These are phyloP conservation scores for Andrena trimmerana DNA, from an alignment of 2,888 invertebrate genomes.

Conservation along the genomic window DNA sequence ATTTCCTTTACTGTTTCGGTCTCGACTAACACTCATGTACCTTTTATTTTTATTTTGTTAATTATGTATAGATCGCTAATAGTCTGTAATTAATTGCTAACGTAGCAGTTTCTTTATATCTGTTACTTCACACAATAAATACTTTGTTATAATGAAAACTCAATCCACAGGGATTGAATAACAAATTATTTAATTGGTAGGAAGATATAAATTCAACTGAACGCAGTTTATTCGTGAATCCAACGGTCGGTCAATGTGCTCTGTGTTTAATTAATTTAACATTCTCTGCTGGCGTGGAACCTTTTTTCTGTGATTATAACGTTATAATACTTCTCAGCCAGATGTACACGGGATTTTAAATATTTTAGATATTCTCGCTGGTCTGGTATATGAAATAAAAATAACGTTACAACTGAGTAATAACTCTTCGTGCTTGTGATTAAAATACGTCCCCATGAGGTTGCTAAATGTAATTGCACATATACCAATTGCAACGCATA, in stretches of 20 bases:
- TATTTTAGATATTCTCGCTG: conserved; percentile 7
- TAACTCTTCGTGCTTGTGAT: conserved; percentile 18
- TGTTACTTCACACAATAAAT: neutral
- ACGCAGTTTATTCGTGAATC: neutral
- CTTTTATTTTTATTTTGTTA: too few species aligned
- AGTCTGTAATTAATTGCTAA: neutral
- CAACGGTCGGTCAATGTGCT: neutral
- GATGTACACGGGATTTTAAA: conserved; percentile 8
- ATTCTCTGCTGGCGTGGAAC: neutral
- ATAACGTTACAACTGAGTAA: conserved; percentile 18
- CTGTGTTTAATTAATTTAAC: conserved; percentile 19
- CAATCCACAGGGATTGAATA: neutral
- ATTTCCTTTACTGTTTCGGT: too few species aligned
- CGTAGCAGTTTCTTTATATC: neutral
- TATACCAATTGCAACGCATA: conserved; percentile 5
- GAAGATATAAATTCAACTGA: neutral
- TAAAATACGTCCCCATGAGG: conserved; percentile 14
- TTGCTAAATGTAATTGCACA: conserved; percentile 26
- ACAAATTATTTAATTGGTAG: conserved; percentile 20
- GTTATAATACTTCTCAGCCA: conserved; percentile 17
- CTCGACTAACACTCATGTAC: too few species aligned
- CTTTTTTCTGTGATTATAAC: conserved; percentile 21
- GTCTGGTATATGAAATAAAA: conserved; percentile 16
- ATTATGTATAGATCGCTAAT: neutral
- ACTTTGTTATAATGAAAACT: neutral